Conservation (phyloP, 2,113 vertebrate genomes). For the Physeter macrocephalus region DNA sequence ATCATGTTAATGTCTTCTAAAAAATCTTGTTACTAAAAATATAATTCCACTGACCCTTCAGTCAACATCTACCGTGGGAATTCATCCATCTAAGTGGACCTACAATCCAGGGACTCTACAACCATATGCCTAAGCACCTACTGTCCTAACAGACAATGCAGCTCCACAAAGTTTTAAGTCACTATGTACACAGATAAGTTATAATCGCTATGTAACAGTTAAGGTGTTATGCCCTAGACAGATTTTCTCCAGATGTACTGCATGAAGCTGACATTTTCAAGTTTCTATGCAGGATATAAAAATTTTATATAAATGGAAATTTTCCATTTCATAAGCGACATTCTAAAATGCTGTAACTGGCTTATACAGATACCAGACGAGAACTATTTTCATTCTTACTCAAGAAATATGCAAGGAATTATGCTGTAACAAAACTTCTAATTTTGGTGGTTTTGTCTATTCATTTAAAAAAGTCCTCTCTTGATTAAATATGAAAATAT, state of each 20-base stretch:
- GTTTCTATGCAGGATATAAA: constrained; percentile 64
- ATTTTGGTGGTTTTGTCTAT: neutral
- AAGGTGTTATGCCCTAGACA: constrained; percentile 50
- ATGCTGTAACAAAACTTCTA: neutral
- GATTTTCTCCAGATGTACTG: constrained; percentile 54
- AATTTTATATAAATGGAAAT: constrained; percentile 68
- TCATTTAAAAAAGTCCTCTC: constrained; percentile 32
- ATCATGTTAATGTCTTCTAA: neutral
- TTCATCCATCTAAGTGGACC: neutral
- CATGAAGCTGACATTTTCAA: constrained; percentile 69
- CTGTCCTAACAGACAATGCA: neutral
- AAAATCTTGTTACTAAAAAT: constrained; percentile 6
- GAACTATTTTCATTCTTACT: constrained; percentile 15
- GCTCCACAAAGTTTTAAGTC: constrained; percentile 1
- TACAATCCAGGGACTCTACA: neutral
- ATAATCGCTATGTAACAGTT: constrained; percentile 4
- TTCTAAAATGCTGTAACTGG: constrained; percentile 55
- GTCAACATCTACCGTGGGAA: neutral
- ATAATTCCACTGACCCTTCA: neutral
- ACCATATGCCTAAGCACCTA: neutral
- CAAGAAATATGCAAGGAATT: constrained; percentile 6
- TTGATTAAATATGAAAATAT: neutral
- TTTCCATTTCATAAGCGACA: constrained; percentile 56
- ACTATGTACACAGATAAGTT: constrained; percentile 29
- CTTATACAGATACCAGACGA: neutral